These are phyloP conservation scores for Andrena bicolor DNA, from an alignment of 2,888 invertebrate genomes.

Conservation along the genomic window DNA sequence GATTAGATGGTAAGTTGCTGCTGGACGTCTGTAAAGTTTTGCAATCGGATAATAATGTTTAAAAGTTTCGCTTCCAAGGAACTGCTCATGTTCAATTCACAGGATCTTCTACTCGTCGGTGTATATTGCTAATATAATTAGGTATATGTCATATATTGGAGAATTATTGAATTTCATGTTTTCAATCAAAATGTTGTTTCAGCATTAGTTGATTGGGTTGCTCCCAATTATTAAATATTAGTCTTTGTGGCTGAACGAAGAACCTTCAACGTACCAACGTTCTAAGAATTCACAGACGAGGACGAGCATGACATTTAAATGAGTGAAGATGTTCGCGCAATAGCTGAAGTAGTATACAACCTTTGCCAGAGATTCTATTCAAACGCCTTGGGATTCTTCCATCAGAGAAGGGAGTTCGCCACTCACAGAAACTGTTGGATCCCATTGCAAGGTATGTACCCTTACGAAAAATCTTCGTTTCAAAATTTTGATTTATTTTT, in stretches of 20 bases:
- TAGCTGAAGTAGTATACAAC: slow-evolving; percentile 47
- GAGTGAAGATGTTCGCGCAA: slow-evolving; percentile 44
- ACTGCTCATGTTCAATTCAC: background rate
- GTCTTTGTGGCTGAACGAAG: slow-evolving; percentile 44
- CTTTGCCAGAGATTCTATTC: slow-evolving; percentile 22
- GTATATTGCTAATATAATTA: too few relatives aligned
- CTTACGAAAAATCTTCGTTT: background rate
- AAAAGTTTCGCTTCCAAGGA: background rate
- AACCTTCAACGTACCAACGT: slow-evolving; percentile 43
- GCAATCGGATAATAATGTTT: background rate
- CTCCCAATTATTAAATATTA: slow-evolving; percentile 52
- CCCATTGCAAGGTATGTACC: background rate
- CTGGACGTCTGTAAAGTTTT: background rate
- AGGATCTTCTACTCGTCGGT: too few relatives aligned
- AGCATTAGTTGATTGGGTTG: slow-evolving; percentile 37
- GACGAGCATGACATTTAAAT: slow-evolving; percentile 49
- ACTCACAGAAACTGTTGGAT: background rate
- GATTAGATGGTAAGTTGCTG: slow-evolving; percentile 1
- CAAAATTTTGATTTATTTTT: too few relatives aligned
- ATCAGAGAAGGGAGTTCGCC: background rate
- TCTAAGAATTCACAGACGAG: slow-evolving; percentile 53
- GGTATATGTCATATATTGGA: background rate
- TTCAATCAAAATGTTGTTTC: background rate
- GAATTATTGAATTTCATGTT: background rate
- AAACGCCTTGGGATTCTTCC: background rate